A percentile compares a stretch with the other conserved stretches of the same genome.
Evolutionary conservation across 2,113 vertebrate species (phyloP).

Genomic region (Campylomormyrus tamandua): DNA sequence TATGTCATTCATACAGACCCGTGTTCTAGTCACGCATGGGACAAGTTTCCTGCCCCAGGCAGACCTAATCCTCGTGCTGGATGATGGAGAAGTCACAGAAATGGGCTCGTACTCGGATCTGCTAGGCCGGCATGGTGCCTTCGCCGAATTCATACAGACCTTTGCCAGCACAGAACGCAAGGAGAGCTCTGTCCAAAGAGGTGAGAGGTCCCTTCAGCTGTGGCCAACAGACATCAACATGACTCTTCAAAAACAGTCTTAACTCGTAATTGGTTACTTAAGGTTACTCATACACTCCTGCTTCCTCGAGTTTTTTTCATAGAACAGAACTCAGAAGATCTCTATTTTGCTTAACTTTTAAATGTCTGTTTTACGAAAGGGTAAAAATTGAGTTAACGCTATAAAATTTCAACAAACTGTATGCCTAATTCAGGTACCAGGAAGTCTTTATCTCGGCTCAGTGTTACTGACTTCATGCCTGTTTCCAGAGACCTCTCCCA

Average conservation of each 20-base stretch:
- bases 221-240: background rate
- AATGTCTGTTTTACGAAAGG: background rate
- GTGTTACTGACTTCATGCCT: slow-evolving; percentile 65
- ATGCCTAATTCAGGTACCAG: slow-evolving; percentile 53
- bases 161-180: slow-evolving; percentile 61
- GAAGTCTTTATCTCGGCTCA: slow-evolving; percentile 61
- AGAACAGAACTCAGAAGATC: background rate
- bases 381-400: background rate
- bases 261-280: background rate
- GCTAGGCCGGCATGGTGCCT: slow-evolving; percentile 69
- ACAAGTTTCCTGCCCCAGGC: slow-evolving; percentile 77
- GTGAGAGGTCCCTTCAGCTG: slow-evolving; percentile 33
- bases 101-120: slow-evolving; percentile 84
- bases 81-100: slow-evolving; percentile 77
- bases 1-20: slow-evolving; percentile 64
- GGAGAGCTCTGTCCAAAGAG: slow-evolving; percentile 57
- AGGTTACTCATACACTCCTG: background rate
- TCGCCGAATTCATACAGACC: slow-evolving; percentile 75
- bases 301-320: background rate
- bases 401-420: background rate
- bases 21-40: slow-evolving; percentile 83
- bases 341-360: background rate
- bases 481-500: slow-evolving; percentile 68
- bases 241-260: background rate
- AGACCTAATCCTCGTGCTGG: slow-evolving; percentile 76